phyloP scores from a whole-genome alignment of 2,888 invertebrate genomes.

The Andrena fulva region DNA sequence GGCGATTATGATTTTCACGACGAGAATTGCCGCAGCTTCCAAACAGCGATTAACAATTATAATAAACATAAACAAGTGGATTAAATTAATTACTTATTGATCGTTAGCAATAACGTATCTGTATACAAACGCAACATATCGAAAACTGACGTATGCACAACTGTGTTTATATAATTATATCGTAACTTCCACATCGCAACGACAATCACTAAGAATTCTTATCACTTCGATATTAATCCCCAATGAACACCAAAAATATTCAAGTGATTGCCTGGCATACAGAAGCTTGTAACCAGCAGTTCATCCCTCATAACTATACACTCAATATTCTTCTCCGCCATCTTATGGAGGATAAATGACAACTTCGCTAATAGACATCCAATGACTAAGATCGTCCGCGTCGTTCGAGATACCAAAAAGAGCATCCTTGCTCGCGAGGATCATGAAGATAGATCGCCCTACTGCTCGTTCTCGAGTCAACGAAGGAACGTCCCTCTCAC shows the following conservation, averaged over 20 bases:
- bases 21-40: neutral
- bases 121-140: neutral
- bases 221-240: too few relatives aligned
- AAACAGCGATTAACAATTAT: too few relatives aligned
- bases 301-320: neutral
- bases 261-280: too few relatives aligned
- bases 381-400: neutral
- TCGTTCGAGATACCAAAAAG: conserved; percentile 2
- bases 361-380: neutral
- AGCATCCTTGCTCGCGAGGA: neutral
- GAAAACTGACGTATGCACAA: too few relatives aligned
- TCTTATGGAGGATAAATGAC: too few relatives aligned
- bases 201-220: too few relatives aligned
- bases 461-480: conserved; percentile 3
- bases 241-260: too few relatives aligned
- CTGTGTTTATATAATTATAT: neutral
- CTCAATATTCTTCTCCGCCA: too few relatives aligned
- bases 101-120: neutral
- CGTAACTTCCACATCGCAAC: neutral
- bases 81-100: neutral
- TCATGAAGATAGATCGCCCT: neutral
- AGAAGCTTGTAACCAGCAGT: too few relatives aligned
- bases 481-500: neutral
- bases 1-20: neutral
- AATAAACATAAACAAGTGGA: too few relatives aligned